Evolutionary conservation across 1,140 invertebrate species (phyloP), one percentile per base, ranked within the genome.

Genomic region (Saccostrea glomerata): DNA sequence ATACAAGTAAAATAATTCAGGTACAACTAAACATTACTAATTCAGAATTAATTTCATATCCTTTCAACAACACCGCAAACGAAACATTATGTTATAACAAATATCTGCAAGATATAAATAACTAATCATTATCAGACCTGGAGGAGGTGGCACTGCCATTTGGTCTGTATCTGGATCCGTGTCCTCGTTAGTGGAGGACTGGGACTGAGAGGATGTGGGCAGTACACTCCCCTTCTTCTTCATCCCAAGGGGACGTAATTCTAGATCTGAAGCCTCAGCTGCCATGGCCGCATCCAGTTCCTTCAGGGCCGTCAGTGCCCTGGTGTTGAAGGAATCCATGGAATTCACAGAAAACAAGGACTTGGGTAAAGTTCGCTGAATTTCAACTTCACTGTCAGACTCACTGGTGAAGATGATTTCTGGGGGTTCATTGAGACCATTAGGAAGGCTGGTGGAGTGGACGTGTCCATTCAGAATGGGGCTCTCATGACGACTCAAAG

Each of bases 201-300:
- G 70, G 23, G 70, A 77, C 25, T 25, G 70, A 4, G 70, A 77
- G 0, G 70, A 63, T 20, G 58, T 63, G 17, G 58, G 58, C 58
- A 63, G 25, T 77, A 30, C 70, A 3, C 25, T 77, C 25, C 70
- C 70, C 2, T n/a, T 84, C 20, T 23, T 84, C 40, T 54, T 55
- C 40, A 54, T 84, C 20, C 82, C 82, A 66, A 70, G 77, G 13
- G 56, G 36, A 82, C 73, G 83, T 6, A n/a, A 77, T 25, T 91
- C 91, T 12, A 91, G 40, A 84, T 92, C 92, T 40, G 90, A 91
- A 0, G 91, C 89, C 87, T 93, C 92, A 17, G 90, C 91, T 30
- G 91, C 93, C 89, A 93, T 92, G n/a, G 91, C 93, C 77, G 93
- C 94, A 92, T 95, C 93, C 25, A 94, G 87, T 83, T 94, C 92